Evolutionary conservation across 2,888 invertebrate species (phyloP), one percentile per base, ranked within the genome.

Genomic region (Chrysolina haemoptera): DNA sequence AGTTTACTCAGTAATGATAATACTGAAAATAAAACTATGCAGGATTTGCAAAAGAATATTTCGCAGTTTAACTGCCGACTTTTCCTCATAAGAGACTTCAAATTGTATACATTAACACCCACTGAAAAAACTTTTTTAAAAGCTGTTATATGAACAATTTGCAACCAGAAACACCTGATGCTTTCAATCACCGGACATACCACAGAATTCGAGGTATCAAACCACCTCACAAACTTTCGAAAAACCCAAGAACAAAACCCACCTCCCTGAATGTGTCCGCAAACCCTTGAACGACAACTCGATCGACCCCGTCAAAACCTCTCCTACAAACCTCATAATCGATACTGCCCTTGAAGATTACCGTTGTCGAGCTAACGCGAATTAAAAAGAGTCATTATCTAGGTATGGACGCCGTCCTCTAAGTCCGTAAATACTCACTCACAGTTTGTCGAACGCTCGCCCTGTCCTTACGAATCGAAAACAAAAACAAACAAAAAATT

Each of bases 301-400:
- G 35, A 59, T n/a, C 59, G 35, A 59, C 14, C 22, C n/a, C 59
- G n/a, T 59, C 16, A 27, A 35, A 59, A 59, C 20, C 53, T 20
- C 18, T 12, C 53, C 18, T 1, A 12, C 18, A 20, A 53, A 53
- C 18, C 53, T 16, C 18, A n/a, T 3, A 27, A 14, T 11, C 9
- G 35, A 68, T 68, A 68, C 74, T 66, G 66, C 67, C 55, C 70
- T 43, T 62, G 66, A 50, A 27, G 73, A 79, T 73, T 76, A 82
- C 82, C 82, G 82, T 82, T 82, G 81, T 81, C 77, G 81, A 81
- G 78, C 79, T 78, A 79, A 81, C 75, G 74, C 77, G 78, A 79
- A 79, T 76, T 76, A 78, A 78, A 79, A 78, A 70, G 76, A 79
- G 78, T 67, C 67, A 53, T 40, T 67, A 53, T 35, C 53, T 67